Evolutionary conservation across 1,140 invertebrate genomes (phyloP).

Genomic region (Drosophila asahinai): DNA sequence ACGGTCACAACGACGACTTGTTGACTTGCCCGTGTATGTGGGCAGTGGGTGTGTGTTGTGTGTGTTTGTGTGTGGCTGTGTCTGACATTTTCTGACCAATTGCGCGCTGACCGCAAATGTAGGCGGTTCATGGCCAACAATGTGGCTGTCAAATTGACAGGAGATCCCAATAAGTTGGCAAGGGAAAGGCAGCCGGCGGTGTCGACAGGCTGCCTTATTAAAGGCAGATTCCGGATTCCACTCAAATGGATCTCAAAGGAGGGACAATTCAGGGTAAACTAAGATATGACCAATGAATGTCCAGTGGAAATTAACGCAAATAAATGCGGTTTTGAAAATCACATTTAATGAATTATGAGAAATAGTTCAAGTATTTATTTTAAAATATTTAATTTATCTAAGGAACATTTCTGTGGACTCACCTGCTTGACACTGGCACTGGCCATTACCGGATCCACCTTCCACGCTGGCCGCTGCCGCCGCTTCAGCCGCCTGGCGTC

Average conservation of each 20-base stretch:
- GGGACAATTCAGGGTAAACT: background rate
- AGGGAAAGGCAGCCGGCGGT: slow-evolving; percentile 6
- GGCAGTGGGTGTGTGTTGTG: slow-evolving; percentile 13
- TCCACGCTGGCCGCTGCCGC: slow-evolving; percentile 54
- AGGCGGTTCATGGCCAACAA: slow-evolving; percentile 47
- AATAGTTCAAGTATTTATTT: too few species aligned
- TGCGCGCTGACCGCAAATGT: slow-evolving; percentile 64
- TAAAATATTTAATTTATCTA: background rate
- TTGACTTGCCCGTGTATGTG: slow-evolving; percentile 55
- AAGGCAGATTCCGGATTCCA: slow-evolving; percentile 2
- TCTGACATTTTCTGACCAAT: slow-evolving; percentile 66
- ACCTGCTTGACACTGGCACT: slow-evolving; percentile 83
- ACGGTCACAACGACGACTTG: slow-evolving; percentile 53
- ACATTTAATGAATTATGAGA: too few species aligned
- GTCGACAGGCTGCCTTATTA: slow-evolving; percentile 17
- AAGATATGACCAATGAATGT: background rate
- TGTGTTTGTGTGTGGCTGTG: slow-evolving; percentile 26
- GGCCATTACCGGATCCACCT: slow-evolving; percentile 45
- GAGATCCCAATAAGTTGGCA: slow-evolving; percentile 20
- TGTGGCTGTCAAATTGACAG: slow-evolving; percentile 52
- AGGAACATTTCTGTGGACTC: slow-evolving; percentile 17
- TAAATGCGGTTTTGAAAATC: background rate
- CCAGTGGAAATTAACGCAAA: background rate
- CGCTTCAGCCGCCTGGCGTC: slow-evolving; percentile 68
- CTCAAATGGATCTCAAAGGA: slow-evolving; percentile 4